These are phyloP conservation scores for Camponotus vicinus DNA, from an alignment of 1,140 invertebrate genomes.

Conservation along the genomic window DNA sequence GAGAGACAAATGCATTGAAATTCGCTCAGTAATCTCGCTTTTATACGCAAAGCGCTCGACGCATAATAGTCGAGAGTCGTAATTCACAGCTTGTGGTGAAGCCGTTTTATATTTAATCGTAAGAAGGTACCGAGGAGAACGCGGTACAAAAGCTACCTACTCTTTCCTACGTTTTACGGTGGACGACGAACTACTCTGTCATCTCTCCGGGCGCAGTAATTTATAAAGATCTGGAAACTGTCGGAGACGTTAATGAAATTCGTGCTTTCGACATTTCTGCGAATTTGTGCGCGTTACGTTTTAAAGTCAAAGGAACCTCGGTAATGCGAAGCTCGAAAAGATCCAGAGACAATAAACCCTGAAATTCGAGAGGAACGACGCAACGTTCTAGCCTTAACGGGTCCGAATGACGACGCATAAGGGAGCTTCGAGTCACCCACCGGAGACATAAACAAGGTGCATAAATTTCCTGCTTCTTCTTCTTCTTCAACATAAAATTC, in stretches of 20 bases:
- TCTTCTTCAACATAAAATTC: constrained; percentile 28
- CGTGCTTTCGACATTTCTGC: constrained; percentile 42
- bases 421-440: constrained; percentile 32
- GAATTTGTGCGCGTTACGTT: constrained; percentile 21
- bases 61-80: constrained; percentile 5
- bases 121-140: background rate
- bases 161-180: constrained; percentile 22
- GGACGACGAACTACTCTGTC: constrained; percentile 2
- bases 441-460: constrained; percentile 50
- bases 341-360: constrained; percentile 62
- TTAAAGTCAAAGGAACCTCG: constrained; percentile 60
- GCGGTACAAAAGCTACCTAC: background rate
- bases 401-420: constrained; percentile 33
- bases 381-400: constrained; percentile 41
- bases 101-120: constrained; percentile 38
- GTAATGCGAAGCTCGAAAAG: constrained; percentile 25
- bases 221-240: constrained; percentile 18
- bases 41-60: background rate
- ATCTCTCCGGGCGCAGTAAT: constrained; percentile 19
- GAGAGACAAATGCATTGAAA: background rate
- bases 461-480: constrained; percentile 49
- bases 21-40: background rate
- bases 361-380: constrained; percentile 57
- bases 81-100: constrained; percentile 20
- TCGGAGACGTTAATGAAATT: constrained; percentile 66